phyloP scores from a whole-genome alignment of 1,140 invertebrate species.

The Bombyx mandarina region DNA sequence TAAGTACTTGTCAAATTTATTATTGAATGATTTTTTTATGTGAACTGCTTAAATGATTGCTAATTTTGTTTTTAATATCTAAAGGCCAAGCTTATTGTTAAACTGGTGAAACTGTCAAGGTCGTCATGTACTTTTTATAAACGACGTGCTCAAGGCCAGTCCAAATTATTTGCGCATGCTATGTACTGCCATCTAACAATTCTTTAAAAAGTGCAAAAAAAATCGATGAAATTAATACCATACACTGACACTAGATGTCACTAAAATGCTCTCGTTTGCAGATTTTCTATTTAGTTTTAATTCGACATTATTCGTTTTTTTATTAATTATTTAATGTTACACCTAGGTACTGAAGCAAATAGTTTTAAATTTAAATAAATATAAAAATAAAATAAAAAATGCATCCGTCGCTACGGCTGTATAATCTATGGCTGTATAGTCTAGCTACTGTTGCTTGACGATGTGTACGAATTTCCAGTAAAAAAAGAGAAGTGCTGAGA shows the following conservation, averaged over 20 bases:
- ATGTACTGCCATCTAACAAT: not conserved
- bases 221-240: not conserved
- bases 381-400: not conserved
- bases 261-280: not conserved
- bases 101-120: too few relatives aligned
- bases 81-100: too few relatives aligned
- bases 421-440: conserved; percentile 24
- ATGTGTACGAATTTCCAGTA: conserved; percentile 24
- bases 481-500: conserved; percentile 51
- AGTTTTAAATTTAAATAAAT: not conserved
- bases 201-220: not conserved
- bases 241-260: not conserved
- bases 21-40: too few relatives aligned
- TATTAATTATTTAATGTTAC: not conserved
- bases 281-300: too few relatives aligned
- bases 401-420: conserved; percentile 17
- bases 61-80: too few relatives aligned
- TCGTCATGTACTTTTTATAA: too few relatives aligned
- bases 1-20: too few relatives aligned
- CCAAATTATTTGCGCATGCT: too few relatives aligned
- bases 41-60: too few relatives aligned
- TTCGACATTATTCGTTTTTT: not conserved
- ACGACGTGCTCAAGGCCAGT: too few relatives aligned
- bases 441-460: conserved; percentile 18
- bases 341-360: not conserved